Percentiles rank a stretch among this genome's conserved stretches.
These are phyloP conservation scores for Drosophila malerkotliana DNA, from an alignment of 1,140 invertebrate species.

Conservation along the genomic window DNA sequence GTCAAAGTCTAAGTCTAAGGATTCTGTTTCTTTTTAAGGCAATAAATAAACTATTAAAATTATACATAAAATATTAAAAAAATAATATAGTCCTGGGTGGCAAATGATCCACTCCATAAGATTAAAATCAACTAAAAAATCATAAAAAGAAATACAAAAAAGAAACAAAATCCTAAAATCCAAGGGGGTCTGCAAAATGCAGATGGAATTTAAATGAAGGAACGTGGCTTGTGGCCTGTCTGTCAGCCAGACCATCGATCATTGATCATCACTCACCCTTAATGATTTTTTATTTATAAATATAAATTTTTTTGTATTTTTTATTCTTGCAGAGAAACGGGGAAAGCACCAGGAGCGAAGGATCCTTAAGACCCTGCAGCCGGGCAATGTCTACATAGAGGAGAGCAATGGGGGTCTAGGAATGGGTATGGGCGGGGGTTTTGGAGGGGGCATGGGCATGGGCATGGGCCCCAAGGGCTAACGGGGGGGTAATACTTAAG, in stretches of 20 bases:
- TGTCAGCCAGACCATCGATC: not conserved
- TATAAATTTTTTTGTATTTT: not conserved
- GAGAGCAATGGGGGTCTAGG: conserved; percentile 60
- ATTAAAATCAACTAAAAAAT: not conserved
- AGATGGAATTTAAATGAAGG: conserved; percentile 47
- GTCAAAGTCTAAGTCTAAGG: not conserved
- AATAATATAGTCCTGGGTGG: conserved; percentile 16
- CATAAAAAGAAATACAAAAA: conserved; percentile 1
- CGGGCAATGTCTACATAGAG: conserved; percentile 81
- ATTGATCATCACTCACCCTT: not conserved
- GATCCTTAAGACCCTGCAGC: conserved; percentile 70
- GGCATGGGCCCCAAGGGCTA: conserved; percentile 48
- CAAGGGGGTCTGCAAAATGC: conserved; percentile 6
- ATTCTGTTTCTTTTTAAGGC: not conserved
- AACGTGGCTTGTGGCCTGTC: conserved; percentile 44
- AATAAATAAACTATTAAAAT: not conserved
- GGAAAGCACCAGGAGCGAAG: conserved; percentile 75
- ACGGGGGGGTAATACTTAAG: conserved; percentile 46
- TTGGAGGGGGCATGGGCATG: conserved; percentile 5
- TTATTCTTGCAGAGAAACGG: conserved; percentile 60
- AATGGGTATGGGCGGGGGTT: conserved; percentile 23
- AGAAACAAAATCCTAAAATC: not conserved
- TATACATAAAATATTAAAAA: too few relatives aligned
- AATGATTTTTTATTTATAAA: conserved; percentile 5
- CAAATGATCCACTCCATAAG: conserved; percentile 40